Percentiles rank a stretch among this genome's conserved stretches.
phyloP scores from a whole-genome alignment of 2,113 vertebrate species.

The Abramis brama region DNA sequence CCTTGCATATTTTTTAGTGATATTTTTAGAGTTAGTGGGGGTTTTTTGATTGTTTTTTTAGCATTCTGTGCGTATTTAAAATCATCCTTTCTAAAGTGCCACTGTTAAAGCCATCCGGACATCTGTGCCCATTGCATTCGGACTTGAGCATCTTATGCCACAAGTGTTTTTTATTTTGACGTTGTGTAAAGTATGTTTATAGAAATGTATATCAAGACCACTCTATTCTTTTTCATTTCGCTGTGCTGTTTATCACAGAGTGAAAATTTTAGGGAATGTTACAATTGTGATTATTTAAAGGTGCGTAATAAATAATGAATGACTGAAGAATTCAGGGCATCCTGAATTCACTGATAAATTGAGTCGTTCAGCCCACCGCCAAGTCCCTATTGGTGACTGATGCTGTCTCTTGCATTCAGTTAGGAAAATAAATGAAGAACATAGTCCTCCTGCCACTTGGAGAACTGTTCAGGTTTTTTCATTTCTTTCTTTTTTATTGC shows the following conservation, averaged over 20 bases:
- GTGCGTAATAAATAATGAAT: not conserved
- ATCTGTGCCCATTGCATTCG: not conserved
- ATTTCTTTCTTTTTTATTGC: conserved; percentile 24
- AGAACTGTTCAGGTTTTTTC: conserved; percentile 36
- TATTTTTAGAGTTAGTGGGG: not conserved
- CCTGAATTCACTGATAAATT: not conserved
- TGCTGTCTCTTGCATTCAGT: conserved; percentile 22
- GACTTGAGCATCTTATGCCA: not conserved
- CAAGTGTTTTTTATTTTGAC: not conserved
- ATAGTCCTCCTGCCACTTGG: conserved; percentile 41
- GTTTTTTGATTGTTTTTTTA: not conserved
- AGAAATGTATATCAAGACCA: not conserved
- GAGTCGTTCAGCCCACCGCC: not conserved
- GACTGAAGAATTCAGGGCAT: not conserved
- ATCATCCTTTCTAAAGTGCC: not conserved
- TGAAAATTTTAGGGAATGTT: not conserved
- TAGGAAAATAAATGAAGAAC: conserved; percentile 46
- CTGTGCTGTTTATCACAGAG: not conserved
- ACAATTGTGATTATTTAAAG: not conserved
- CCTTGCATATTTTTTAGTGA: not conserved
- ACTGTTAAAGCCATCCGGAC: not conserved
- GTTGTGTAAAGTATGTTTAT: not conserved
- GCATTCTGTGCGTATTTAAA: not conserved
- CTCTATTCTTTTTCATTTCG: not conserved
- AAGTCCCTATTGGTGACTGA: conserved; percentile 29